phyloP scores from a whole-genome alignment of 2,113 vertebrate species.

The Phalacrocorax aristotelis region DNA sequence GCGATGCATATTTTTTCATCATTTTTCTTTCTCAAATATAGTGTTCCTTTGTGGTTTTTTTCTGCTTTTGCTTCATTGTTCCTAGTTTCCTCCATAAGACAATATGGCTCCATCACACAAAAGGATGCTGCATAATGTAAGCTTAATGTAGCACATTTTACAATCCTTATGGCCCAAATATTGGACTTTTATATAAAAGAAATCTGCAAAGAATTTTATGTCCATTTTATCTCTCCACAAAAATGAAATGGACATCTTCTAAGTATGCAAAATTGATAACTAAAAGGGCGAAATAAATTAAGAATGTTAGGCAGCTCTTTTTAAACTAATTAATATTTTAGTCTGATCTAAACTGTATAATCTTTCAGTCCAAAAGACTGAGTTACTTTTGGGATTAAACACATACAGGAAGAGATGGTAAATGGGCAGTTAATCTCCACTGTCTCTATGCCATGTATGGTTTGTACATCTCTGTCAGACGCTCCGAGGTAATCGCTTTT shows the following conservation, averaged over 20 bases:
- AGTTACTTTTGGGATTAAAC: background rate
- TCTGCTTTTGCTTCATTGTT: background rate
- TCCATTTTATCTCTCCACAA: background rate
- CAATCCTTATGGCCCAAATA: background rate
- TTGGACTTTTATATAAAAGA: background rate
- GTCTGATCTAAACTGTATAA: background rate
- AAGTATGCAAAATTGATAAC: background rate
- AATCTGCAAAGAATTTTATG: background rate
- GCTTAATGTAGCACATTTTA: background rate
- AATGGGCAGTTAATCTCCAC: background rate
- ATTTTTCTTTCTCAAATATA: background rate
- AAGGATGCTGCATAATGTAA: background rate
- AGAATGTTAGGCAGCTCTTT: background rate
- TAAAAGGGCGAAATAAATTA: background rate
- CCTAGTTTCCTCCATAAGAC: background rate
- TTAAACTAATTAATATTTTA: background rate
- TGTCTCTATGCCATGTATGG: background rate
- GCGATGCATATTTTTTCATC: background rate
- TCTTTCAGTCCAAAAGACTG: background rate
- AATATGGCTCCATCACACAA: background rate
- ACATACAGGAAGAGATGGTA: background rate
- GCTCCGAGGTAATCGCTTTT: background rate
- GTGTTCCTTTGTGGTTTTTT: background rate
- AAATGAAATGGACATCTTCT: background rate
- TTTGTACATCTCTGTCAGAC: background rate